Percentiles rank a stretch among this genome's conserved stretches.
phyloP scores from a whole-genome alignment of 1,140 invertebrate genomes.

The Choristoneura fumiferana region DNA sequence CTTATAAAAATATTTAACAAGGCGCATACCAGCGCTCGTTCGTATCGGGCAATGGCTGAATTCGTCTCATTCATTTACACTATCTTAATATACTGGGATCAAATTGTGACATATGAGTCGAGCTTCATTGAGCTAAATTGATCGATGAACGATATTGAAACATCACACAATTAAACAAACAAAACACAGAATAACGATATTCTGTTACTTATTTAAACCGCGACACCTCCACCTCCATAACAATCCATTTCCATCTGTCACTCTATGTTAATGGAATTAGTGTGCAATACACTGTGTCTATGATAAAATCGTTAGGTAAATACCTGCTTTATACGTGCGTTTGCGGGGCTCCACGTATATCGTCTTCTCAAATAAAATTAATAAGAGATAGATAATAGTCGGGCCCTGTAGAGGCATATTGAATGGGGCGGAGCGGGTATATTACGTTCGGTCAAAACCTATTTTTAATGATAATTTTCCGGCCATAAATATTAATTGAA shows the following conservation, averaged over 20 bases:
- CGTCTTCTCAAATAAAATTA: conserved; percentile 19
- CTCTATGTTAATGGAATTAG: conserved; percentile 2
- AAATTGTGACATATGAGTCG: not conserved
- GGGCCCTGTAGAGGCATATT: conserved; percentile 39
- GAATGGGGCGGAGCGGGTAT: conserved; percentile 47
- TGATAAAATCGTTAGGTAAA: not conserved
- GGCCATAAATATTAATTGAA: conserved; percentile 67
- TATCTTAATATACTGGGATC: not conserved
- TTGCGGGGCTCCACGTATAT: not conserved
- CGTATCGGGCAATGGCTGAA: not conserved
- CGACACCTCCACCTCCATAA: not conserved
- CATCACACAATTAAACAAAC: not conserved
- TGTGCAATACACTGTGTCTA: not conserved
- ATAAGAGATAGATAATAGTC: conserved; percentile 32
- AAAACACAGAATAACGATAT: conserved; percentile 5
- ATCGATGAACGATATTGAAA: conserved; percentile 2
- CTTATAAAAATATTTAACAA: not conserved
- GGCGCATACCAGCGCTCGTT: not conserved
- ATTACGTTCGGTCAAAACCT: conserved; percentile 48
- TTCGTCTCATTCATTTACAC: not conserved
- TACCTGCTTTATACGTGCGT: too few relatives aligned
- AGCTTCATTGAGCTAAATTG: conserved; percentile 9
- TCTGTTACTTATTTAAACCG: too few relatives aligned
- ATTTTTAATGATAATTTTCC: conserved; percentile 65
- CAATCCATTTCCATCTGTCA: conserved; percentile 1